Base-by-base conservation (phyloP, 2,797 vertebrate genomes). In the Spea hammondii region DNA sequence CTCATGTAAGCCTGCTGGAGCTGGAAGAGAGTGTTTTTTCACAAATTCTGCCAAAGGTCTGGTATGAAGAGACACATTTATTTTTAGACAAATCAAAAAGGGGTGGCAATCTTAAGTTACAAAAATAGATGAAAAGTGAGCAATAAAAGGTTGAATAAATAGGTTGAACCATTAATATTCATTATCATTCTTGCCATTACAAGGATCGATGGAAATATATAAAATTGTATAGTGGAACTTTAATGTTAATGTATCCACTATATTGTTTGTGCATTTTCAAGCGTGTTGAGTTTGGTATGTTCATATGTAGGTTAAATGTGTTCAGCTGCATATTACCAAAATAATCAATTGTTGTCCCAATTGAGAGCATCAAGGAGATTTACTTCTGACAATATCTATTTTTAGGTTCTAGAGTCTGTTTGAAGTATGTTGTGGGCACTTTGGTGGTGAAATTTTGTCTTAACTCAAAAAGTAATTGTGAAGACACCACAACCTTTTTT, bases 21-120 rank as follows among this genome's bases (percentile, higher is more conserved):
- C 64, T 98, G 77, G 96, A 99, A 82, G 84, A 89, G 17, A 87
- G 87, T 14, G 95, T 96, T 85, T 96, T 97, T 85, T 95, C 95
- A 10, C 93, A 94, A 89, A 88, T 96, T 55, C 85, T 98, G 66
- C 97, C 97, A 75, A 96, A 97, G 96, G 97, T 98, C 59, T 62
- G 59, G 2, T 53, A 7, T 53, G 6, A 53, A 53, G 6, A 11
- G 10, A 53, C 51, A 7, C 6, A 53, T 53, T 53, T 53, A 3
- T 59, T 12, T 11, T 13, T 59, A 59, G 46, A n/a, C 48, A 68
- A 44, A 67, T 46, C 10, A 48, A 48, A 11, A 10, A 5, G 5
- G 5, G 13, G 10, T 32, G 32, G 32, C 32, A 32, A 32, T 32
- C 32, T 32, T 32, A 32, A 32, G 32, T 32, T 32, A 1, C 11